phyloP scores from a whole-genome alignment of 2,888 invertebrate genomes.

The Caenorhabditis virilis region DNA sequence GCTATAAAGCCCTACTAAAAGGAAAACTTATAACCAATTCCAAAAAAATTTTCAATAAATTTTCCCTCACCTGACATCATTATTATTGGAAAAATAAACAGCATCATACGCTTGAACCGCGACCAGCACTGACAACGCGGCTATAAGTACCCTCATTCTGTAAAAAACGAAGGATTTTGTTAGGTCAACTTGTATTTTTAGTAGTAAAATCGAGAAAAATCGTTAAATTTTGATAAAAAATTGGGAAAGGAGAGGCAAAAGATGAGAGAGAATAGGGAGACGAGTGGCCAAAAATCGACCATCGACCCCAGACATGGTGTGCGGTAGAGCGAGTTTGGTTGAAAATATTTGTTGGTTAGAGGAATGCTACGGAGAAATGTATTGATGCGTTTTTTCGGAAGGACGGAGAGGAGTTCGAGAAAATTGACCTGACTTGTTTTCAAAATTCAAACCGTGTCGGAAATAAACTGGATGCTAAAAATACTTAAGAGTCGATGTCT shows the following conservation, averaged over 20 bases:
- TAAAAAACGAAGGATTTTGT: not conserved
- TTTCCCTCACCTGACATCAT: slow-evolving; percentile 46
- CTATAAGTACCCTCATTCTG: slow-evolving; percentile 44
- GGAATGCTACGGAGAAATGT: not conserved
- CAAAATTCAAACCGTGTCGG: not conserved
- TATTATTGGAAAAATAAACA: slow-evolving; percentile 48
- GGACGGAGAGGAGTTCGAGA: too few relatives aligned
- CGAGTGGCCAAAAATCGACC: slow-evolving; percentile 43
- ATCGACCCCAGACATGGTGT: slow-evolving; percentile 33
- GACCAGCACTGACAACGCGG: slow-evolving; percentile 32
- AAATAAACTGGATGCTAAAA: not conserved
- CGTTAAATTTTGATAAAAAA: slow-evolving; percentile 2
- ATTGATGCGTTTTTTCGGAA: not conserved
- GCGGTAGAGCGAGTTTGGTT: slow-evolving; percentile 29
- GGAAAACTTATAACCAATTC: too few relatives aligned
- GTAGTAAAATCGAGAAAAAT: slow-evolving; percentile 2
- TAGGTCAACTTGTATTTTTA: not conserved
- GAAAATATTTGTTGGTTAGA: not conserved
- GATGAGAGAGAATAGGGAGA: slow-evolving; percentile 9
- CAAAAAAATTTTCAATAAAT: too few relatives aligned
- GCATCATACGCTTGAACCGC: slow-evolving; percentile 48
- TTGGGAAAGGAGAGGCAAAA: slow-evolving; percentile 18
- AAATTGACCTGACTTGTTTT: too few relatives aligned
- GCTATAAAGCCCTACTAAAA: too few relatives aligned
- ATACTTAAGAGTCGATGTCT: too few relatives aligned